A percentile compares a stretch with the other conserved stretches of the same genome.
phyloP scores from a whole-genome alignment of 2,113 vertebrate species.

The Zingel zingel region DNA sequence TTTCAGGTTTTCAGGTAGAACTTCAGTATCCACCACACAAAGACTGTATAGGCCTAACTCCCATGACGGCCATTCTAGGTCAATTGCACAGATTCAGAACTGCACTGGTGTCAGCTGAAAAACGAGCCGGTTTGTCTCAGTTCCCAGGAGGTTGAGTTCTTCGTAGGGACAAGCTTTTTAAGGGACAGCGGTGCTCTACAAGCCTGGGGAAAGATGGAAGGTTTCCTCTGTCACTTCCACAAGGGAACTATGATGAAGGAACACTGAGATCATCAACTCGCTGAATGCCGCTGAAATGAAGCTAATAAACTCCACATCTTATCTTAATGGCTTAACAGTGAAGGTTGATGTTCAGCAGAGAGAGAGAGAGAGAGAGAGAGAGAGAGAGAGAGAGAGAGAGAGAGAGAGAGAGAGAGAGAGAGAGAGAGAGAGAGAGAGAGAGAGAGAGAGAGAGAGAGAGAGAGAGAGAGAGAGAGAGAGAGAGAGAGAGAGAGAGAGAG shows the following conservation, averaged over 20 bases:
- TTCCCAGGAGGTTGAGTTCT: neutral
- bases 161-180: constrained; percentile 6
- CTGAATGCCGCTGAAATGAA: constrained; percentile 40
- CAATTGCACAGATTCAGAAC: constrained; percentile 18
- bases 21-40: neutral
- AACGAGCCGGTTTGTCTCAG: constrained; percentile 30
- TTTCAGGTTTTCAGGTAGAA: neutral
- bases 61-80: constrained; percentile 9
- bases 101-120: constrained; percentile 12
- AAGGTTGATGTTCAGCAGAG: constrained; percentile 18
- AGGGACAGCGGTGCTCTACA: neutral
- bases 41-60: neutral
- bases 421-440: neutral
- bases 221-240: constrained; percentile 1
- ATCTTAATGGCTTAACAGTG: constrained; percentile 60
- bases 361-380: no score
- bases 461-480: no score
- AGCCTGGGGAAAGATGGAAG: constrained; percentile 8
- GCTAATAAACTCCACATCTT: constrained; percentile 57
- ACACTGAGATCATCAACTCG: constrained; percentile 29
- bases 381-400: neutral
- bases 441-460: no score
- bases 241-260: constrained; percentile 25
- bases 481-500: no score
- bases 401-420: neutral